Percentiles rank a stretch among this genome's conserved stretches.
Evolutionary conservation across 2,113 vertebrate species (phyloP).

Genomic region (Cyanistes caeruleus): DNA sequence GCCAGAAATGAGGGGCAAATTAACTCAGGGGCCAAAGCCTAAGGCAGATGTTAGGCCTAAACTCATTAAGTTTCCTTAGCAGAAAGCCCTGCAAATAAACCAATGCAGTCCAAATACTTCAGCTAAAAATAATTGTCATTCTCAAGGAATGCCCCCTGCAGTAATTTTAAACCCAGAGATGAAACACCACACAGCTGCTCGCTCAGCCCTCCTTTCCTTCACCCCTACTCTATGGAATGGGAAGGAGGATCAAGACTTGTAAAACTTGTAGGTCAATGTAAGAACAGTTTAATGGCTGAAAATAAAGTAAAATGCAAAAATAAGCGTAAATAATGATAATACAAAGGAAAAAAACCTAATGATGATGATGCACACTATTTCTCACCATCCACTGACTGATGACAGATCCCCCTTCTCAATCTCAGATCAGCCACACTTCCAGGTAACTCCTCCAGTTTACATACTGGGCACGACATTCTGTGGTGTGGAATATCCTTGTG

Average conservation of each 20-base stretch:
- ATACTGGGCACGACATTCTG: neutral
- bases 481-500: neutral
- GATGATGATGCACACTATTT: neutral
- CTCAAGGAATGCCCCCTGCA: neutral
- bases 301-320: neutral
- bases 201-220: neutral
- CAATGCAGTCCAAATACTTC: neutral
- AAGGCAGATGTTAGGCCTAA: neutral
- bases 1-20: neutral
- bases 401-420: neutral
- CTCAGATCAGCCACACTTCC: neutral
- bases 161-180: neutral
- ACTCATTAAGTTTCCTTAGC: neutral
- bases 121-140: neutral
- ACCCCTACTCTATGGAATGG: neutral
- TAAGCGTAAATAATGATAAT: neutral
- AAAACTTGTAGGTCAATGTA: neutral
- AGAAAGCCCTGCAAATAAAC: neutral
- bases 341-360: neutral
- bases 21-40: neutral
- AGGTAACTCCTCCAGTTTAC: neutral
- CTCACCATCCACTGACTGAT: too few relatives aligned
- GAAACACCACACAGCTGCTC: neutral
- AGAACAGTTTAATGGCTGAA: neutral
- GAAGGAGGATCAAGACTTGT: neutral